Conservation (phyloP, 1,140 invertebrate species). For the Eupeodes corollae region DNA sequence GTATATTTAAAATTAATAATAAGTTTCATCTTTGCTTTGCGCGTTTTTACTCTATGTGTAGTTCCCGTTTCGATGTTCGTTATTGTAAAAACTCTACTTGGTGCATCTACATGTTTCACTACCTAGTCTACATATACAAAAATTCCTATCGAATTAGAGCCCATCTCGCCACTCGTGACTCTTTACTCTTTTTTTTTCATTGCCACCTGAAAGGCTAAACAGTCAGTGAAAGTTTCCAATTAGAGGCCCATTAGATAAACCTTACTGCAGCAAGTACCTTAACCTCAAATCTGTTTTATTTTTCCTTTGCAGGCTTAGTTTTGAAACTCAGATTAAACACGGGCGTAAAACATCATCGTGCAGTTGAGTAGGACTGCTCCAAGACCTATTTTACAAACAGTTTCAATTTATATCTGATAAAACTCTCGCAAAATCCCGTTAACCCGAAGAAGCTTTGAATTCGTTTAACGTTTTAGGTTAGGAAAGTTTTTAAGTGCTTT, state of each 20-base stretch:
- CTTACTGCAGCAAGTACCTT: slow-evolving; percentile 16
- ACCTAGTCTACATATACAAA: slow-evolving; percentile 27
- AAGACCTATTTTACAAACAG: too few relatives aligned
- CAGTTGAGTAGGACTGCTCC: too few relatives aligned
- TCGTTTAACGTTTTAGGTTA: slow-evolving; percentile 15
- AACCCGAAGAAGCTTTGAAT: slow-evolving; percentile 23
- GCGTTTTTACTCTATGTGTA: background rate
- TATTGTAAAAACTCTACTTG: slow-evolving; percentile 18
- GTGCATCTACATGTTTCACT: slow-evolving; percentile 38
- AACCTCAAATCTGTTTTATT: too few relatives aligned
- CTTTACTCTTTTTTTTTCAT: slow-evolving; percentile 21
- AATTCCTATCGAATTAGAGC: slow-evolving; percentile 21
- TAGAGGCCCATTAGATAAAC: slow-evolving; percentile 9
- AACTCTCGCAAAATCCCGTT: slow-evolving; percentile 18
- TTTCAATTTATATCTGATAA: slow-evolving; percentile 10
- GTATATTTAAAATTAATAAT: background rate
- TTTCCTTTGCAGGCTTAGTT: background rate
- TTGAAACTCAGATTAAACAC: too few relatives aligned
- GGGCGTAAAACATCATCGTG: too few relatives aligned
- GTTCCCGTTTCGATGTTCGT: background rate
- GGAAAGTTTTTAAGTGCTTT: slow-evolving; percentile 21
- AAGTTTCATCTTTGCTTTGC: background rate
- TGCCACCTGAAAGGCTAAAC: slow-evolving; percentile 24
- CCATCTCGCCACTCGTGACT: slow-evolving; percentile 16
- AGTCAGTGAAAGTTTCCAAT: slow-evolving; percentile 15